Conservation (phyloP, 2,888 invertebrate species). For the Diarsia rubi region DNA sequence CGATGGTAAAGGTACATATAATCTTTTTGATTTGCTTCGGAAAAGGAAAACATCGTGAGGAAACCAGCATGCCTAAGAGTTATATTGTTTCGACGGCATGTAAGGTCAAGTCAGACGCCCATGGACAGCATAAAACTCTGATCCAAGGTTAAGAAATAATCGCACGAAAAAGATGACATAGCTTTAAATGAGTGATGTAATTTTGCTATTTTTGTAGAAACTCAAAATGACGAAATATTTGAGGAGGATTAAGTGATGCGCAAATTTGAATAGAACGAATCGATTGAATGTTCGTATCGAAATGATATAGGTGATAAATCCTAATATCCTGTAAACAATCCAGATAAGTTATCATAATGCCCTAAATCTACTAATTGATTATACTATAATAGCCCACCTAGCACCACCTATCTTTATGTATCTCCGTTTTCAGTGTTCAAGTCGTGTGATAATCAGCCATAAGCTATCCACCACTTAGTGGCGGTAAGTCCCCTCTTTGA, state of each 20-base stretch:
- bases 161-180: not conserved
- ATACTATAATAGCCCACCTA: not conserved
- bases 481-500: too few species aligned
- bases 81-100: too few species aligned
- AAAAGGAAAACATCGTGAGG: too few species aligned
- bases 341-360: slow-evolving; percentile 6
- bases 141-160: too few species aligned
- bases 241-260: not conserved
- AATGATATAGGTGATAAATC: not conserved
- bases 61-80: too few species aligned
- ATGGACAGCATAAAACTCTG: too few species aligned
- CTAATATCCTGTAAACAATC: not conserved
- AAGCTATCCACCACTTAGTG: too few species aligned
- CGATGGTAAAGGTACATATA: not conserved
- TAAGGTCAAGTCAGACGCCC: too few species aligned
- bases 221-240: not conserved
- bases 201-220: not conserved
- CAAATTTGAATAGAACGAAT: not conserved
- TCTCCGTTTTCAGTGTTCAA: not conserved
- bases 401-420: not conserved
- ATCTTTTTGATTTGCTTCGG: not conserved
- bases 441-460: too few species aligned
- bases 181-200: not conserved
- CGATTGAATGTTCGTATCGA: not conserved
- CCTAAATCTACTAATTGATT: slow-evolving; percentile 1